These are phyloP conservation scores for Podilymbus podiceps DNA, from an alignment of 2,113 vertebrate species.

Conservation along the genomic window DNA sequence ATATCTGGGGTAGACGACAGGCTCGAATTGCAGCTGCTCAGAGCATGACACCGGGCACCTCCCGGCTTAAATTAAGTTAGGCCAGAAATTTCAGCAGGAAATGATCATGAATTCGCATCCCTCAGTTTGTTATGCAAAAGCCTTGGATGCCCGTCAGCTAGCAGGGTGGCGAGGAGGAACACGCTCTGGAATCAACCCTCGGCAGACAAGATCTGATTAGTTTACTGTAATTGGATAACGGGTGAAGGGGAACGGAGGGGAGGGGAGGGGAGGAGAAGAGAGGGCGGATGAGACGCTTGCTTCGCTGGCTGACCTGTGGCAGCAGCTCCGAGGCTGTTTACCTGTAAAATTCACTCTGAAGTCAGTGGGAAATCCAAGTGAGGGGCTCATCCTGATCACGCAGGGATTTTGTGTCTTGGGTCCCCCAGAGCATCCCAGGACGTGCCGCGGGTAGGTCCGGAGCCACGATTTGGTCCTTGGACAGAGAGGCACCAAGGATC, in stretches of 20 bases:
- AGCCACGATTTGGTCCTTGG: background rate
- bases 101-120: slow-evolving; percentile 31
- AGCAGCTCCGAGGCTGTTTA: background rate
- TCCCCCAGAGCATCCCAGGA: background rate
- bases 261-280: background rate
- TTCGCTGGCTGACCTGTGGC: background rate
- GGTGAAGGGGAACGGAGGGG: background rate
- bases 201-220: background rate
- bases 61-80: background rate
- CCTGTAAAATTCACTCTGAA: background rate
- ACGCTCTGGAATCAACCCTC: background rate
- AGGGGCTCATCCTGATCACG: accelerated
- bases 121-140: slow-evolving; percentile 41
- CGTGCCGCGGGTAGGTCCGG: background rate
- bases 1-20: background rate
- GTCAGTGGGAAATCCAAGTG: background rate
- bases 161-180: background rate
- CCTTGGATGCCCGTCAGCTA: background rate
- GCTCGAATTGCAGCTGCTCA: background rate
- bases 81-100: background rate
- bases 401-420: background rate
- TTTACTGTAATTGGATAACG: slow-evolving; percentile 45
- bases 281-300: background rate
- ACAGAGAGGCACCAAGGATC: background rate
- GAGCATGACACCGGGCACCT: background rate